A percentile compares a stretch with the other conserved stretches of the same genome.
Evolutionary conservation across 2,888 invertebrate genomes (phyloP).

Genomic region (Choristoneura rosaceana): DNA sequence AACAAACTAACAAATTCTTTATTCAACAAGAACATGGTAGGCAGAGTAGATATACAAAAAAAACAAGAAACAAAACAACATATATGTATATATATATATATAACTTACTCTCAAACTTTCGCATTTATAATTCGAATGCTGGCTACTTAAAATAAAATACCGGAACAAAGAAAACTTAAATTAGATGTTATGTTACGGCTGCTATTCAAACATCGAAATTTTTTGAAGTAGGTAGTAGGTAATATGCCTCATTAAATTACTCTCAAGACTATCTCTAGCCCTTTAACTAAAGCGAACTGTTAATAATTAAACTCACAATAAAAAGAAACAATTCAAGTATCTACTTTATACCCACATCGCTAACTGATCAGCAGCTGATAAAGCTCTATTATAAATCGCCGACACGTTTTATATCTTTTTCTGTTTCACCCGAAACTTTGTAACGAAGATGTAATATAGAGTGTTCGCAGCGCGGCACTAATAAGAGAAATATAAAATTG

Average conservation of each 20-base stretch:
- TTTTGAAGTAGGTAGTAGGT: background rate
- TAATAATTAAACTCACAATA: constrained; percentile 55
- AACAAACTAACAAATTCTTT: too few species aligned
- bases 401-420: constrained; percentile 55
- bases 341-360: constrained; percentile 50
- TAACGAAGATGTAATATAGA: constrained; percentile 47
- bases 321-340: constrained; percentile 50
- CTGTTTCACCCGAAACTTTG: constrained; percentile 50
- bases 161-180: background rate
- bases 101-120: too few species aligned
- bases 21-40: too few species aligned
- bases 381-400: constrained; percentile 58
- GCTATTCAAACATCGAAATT: background rate
- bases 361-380: constrained; percentile 58
- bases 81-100: too few species aligned
- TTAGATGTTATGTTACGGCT: background rate
- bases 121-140: too few species aligned
- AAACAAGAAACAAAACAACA: too few species aligned
- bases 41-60: too few species aligned
- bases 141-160: background rate
- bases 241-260: background rate
- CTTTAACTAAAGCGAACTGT: constrained; percentile 43
- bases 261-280: constrained; percentile 21
- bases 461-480: constrained; percentile 42
- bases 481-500: too few species aligned